Evolutionary conservation across 1,140 invertebrate species (phyloP).

Genomic region (Bathynomus jamesi): DNA sequence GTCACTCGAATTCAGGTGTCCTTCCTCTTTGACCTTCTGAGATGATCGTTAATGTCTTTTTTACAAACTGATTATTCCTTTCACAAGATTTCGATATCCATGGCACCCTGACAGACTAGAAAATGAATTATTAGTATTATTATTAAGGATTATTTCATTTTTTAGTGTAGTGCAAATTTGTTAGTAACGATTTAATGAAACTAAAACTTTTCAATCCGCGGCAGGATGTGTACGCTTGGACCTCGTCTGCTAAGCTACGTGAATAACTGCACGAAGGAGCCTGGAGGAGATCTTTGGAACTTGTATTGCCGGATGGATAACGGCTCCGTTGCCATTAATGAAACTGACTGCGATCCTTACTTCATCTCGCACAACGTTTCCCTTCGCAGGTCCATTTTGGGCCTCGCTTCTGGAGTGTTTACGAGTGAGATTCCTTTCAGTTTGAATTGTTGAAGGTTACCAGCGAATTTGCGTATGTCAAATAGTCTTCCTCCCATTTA

Average conservation of each 20-base stretch:
- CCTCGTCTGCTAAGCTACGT: conserved; percentile 69
- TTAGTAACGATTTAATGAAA: too few species aligned
- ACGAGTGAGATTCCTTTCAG: conserved; percentile 49
- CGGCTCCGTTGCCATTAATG: conserved; percentile 44
- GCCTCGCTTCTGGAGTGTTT: conserved; percentile 67
- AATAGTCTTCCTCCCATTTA: neutral
- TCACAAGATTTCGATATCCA: too few species aligned
- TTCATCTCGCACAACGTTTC: conserved; percentile 53
- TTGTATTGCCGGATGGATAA: conserved; percentile 56
- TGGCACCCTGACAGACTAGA: too few species aligned
- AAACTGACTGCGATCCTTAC: conserved; percentile 64
- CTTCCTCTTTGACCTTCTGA: too few species aligned
- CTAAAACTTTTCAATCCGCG: too few species aligned
- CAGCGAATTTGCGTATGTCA: neutral
- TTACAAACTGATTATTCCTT: too few species aligned
- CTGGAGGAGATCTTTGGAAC: conserved; percentile 54
- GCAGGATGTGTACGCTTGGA: conserved; percentile 89
- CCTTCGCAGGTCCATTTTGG: conserved; percentile 61
- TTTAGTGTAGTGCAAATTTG: too few species aligned
- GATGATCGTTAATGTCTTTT: too few species aligned
- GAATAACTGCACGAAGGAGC: conserved; percentile 68
- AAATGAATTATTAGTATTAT: too few species aligned
- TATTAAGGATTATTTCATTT: too few species aligned
- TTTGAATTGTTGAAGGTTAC: neutral
- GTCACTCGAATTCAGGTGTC: too few species aligned